Evolutionary conservation across 2,113 vertebrate species (phyloP).

Genomic region (Hystrix brachyura): DNA sequence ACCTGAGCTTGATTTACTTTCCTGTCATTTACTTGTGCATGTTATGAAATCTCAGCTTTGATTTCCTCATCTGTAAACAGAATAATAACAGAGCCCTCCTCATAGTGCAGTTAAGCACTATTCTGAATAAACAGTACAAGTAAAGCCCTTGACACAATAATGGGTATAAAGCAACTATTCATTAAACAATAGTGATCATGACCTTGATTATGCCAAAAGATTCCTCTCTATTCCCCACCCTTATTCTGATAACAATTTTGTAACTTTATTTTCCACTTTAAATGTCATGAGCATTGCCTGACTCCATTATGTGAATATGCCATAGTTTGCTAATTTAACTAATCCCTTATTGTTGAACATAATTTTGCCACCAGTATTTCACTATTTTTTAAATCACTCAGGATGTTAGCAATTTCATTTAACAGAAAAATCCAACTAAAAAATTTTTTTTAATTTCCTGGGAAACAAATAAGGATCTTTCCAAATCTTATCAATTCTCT

Average conservation of each 20-base stretch:
- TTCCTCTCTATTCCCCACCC: not conserved
- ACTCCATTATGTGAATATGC: too few species aligned
- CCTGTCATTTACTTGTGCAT: not conserved
- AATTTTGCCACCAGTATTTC: not conserved
- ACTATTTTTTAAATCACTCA: not conserved
- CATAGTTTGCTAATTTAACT: not conserved
- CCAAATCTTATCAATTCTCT: slow-evolving; percentile 3
- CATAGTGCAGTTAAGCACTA: not conserved
- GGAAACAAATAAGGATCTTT: not conserved
- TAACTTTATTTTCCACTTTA: not conserved
- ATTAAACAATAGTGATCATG: not conserved
- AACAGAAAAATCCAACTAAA: slow-evolving; percentile 13
- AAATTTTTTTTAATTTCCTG: not conserved
- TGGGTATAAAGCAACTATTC: not conserved
- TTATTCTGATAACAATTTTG: not conserved
- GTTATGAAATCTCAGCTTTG: slow-evolving; percentile 30
- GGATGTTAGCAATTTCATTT: not conserved
- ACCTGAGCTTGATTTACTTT: not conserved
- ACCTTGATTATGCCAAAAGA: not conserved
- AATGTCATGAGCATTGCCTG: not conserved
- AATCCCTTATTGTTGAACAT: not conserved
- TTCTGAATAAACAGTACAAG: not conserved
- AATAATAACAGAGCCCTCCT: not conserved
- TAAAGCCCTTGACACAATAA: not conserved
- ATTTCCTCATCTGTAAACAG: not conserved